Base-by-base conservation (phyloP, 2,113 vertebrate genomes). In the Amblyopsis rosae region DNA sequence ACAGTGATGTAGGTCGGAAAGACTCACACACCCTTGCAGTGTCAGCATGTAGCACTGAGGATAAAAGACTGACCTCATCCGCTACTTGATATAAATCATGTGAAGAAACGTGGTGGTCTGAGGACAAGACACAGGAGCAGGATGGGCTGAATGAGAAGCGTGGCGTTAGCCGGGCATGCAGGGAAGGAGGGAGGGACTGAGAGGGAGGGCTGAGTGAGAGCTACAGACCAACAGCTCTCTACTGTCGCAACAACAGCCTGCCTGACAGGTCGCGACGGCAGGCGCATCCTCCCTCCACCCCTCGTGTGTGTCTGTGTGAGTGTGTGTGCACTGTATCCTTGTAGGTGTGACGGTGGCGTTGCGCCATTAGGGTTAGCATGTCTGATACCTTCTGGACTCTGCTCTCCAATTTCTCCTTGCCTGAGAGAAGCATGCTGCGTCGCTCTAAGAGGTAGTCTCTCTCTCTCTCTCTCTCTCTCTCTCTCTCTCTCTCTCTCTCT, bases 311-410 rank as follows among this genome's bases (percentile, higher is more conserved):
- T 64, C 7, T 19, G 15, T 26, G 61, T 9, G 48, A 35, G 47
- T 48, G 46, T 17, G 45, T 12, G 61, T 45, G 3, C 15, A 0
- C 57, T 3, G 50, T 8, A 7, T 50, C 46, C 19, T n/a, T 59
- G 77, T 64, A 65, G 91, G 82, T 82, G 93, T 93, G 94, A 88
- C 89, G 7, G 74, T 17, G 82, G 66, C 83, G 72, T 84, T 76
- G 84, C 80, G 65, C 81, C 16, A 15, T 35, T 9, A 60, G 35
- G 55, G 54, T 72, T 89, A 94, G 89, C 91, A 96, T 96, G 95
- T 95, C 94, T 93, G 94, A 96, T 88, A 94, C 94, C 85, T 94
- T 94, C 88, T 96, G 95, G 95, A 95, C 93, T 55, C 92, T 96
- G 86, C 92, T 95, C 76, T 96, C 94, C 72, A 95, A 95, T 94